Base-by-base conservation (phyloP, 35 echinoderm and acorn worm species). In the Diadema setosum region DNA sequence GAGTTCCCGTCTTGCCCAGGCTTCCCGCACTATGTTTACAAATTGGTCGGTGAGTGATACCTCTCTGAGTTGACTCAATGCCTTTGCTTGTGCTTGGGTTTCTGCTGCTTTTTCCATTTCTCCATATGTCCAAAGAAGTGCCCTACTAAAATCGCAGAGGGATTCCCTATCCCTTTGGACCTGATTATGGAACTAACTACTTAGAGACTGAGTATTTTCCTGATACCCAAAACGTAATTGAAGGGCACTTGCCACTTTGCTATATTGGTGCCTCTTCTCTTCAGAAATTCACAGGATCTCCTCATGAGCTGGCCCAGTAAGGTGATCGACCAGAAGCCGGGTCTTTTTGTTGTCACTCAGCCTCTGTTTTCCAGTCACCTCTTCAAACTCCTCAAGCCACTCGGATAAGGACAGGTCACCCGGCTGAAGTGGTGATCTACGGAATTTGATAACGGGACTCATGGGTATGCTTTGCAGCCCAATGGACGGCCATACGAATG, bases 91-190 rank as follows among this genome's bases (percentile, higher is more conserved):
- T 2, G 31, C 58, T 49, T 85, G 5, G 6, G 81, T 56, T 37
- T 27, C 42, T n/a, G 89, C 82, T 25, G 89, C 32, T 5, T 43
- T 48, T 40, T 5, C 31, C 61, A 91, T 91, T 50, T 70, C 57
- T 18, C 69, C 81, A 59, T 91, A 91, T 31, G 81, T 3, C 4
- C 89, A 31, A 4, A 84, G 42, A 12, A 91, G 46, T 24, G 39
- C 60, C 21, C 82, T 84, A 78, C 89, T 91, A 75, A 73, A 91
- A 73, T 91, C 88, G 39, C 67, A 83, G 26, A 91, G 43, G 2
- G 65, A 36, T 70, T 92, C 75, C 17, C 34, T 34, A 2, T 73
- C 65, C 3, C 37, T 5, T 73, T 73, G 65, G 15, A 32, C 2
- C 25, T 65, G 37, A 73, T 84, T 91, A 43, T 92, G 90, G n/a